Evolutionary conservation across 1,140 invertebrate species (phyloP), one percentile per base, ranked within the genome.

Genomic region (Ostrea denselamellosa): DNA sequence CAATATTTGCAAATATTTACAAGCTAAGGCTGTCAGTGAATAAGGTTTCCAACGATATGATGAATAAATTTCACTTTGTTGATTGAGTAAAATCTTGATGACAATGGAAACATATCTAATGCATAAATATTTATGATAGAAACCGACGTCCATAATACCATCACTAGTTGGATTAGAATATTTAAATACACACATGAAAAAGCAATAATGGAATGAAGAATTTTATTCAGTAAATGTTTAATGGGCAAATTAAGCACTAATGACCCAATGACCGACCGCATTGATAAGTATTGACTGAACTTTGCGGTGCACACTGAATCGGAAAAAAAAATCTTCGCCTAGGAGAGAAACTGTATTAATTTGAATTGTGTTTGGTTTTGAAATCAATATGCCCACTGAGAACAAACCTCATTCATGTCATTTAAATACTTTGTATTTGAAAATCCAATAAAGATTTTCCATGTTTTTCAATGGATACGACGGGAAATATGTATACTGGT

Each of bases 271-370:
- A 28, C 68, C 25, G 28, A 9, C 9, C 68, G 28, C 25, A 12
- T 22, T 77, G 25, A 77, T 77, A 14, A 7, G 22, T 28, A 77
- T 77, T 77, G 68, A 77, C 25, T 25, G 22, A 62, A 77, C 10
- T 77, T 77, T 77, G 68, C 68, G 28, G 68, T 77, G 68, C 68
- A 77, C 68, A 77, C 5, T 77, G 25, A 77, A 77, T 77, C 22
- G 14, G 28, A 28, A 22, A 71, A 71, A 71, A 77, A 77, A 77
- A 77, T 44, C 34, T 44, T 44, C 8, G 22, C 25, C 5, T 77
- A 12, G 25, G 28, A 25, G 9, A 77, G 28, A 28, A 14, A 34
- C 25, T 77, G 68, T 77, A 77, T 77, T 77, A 77, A 77, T 77
- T 77, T 77, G 25, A 5, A 77, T 77, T 77, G 68, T 25, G 25